phyloP scores from a whole-genome alignment of 2,113 vertebrate species.

The Turdus rufiventris region DNA sequence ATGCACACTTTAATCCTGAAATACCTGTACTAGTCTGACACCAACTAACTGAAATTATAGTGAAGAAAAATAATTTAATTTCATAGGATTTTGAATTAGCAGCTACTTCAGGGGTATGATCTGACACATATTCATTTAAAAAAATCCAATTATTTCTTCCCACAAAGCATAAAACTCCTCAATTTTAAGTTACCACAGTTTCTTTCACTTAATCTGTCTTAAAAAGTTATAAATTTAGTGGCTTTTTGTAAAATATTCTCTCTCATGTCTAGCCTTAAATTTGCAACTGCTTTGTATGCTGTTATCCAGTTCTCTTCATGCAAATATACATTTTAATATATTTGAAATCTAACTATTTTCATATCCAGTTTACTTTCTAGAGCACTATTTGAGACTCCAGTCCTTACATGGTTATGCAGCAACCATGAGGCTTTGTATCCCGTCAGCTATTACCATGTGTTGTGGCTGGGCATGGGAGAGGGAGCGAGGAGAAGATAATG shows the following conservation, averaged over 20 bases:
- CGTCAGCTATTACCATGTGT: neutral
- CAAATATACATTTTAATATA: neutral
- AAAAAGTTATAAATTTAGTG: neutral
- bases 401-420: neutral
- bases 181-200: neutral
- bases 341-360: neutral
- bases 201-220: neutral
- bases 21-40: slow-evolving; percentile 6
- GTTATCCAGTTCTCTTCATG: neutral
- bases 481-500: neutral
- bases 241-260: neutral
- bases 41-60: slow-evolving; percentile 32
- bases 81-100: slow-evolving; percentile 20
- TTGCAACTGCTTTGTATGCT: neutral
- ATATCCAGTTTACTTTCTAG: neutral
- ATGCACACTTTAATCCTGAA: neutral
- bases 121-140: neutral
- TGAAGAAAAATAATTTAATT: slow-evolving; percentile 40
- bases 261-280: neutral
- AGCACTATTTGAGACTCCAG: neutral
- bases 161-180: neutral
- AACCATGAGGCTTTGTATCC: neutral
- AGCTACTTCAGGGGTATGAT: neutral
- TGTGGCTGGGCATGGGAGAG: neutral
- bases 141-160: neutral